phyloP scores from a whole-genome alignment of 2,888 invertebrate genomes.

The Hirtodrosophila histrioides region DNA sequence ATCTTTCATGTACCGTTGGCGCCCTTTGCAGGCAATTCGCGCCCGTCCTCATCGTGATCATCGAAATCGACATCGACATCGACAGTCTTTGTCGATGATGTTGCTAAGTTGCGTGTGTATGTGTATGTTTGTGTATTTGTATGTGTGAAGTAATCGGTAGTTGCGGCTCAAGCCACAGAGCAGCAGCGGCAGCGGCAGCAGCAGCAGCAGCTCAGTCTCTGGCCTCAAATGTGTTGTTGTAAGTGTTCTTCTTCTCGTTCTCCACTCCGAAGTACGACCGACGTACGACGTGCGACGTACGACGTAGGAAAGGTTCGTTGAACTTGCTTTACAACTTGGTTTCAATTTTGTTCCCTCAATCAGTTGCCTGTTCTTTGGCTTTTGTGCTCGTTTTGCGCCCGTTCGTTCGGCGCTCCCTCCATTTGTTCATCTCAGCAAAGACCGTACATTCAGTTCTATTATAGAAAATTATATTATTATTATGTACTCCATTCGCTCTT shows the following conservation, averaged over 20 bases:
- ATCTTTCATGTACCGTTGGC: conserved; percentile 67
- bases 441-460: conserved; percentile 64
- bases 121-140: conserved; percentile 37
- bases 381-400: conserved; percentile 56
- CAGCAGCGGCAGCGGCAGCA: conserved; percentile 21
- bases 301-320: conserved; percentile 63
- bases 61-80: conserved; percentile 55
- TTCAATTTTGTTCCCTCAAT: conserved; percentile 73
- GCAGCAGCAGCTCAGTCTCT: conserved; percentile 34
- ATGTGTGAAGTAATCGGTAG: conserved; percentile 74
- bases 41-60: conserved; percentile 62
- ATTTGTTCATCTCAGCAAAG: conserved; percentile 3
- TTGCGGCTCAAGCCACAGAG: conserved; percentile 56
- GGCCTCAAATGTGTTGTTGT: conserved; percentile 64
- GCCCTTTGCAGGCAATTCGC: conserved; percentile 73
- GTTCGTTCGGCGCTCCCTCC: conserved; percentile 6
- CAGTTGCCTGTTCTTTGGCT: conserved; percentile 68
- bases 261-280: conserved; percentile 10
- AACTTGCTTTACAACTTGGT: conserved; percentile 63
- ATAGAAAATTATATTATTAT: conserved; percentile 79
- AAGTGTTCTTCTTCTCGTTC: conserved; percentile 45
- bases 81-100: conserved; percentile 35
- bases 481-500: conserved; percentile 66
- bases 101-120: conserved; percentile 44
- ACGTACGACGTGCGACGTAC: conserved; percentile 3